These are phyloP conservation scores for Prunella strophiata DNA, from an alignment of 2,797 vertebrate genomes.

Conservation along the genomic window DNA sequence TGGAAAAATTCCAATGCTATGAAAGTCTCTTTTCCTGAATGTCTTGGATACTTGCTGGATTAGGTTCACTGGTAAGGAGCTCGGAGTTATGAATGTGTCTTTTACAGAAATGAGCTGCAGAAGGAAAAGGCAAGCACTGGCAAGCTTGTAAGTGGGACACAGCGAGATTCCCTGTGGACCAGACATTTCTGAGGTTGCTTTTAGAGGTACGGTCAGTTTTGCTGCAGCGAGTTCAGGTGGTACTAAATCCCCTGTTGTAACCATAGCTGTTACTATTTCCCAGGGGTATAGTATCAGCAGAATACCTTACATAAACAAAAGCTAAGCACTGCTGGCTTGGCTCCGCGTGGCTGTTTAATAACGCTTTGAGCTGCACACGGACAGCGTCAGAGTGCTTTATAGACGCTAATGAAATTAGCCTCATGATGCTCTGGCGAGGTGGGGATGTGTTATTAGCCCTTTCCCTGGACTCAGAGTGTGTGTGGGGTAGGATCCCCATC, in stretches of 20 bases:
- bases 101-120: conserved; percentile 57
- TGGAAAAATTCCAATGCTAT: conserved; percentile 67
- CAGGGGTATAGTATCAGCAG: conserved; percentile 12
- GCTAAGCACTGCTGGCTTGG: neutral
- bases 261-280: conserved; percentile 16
- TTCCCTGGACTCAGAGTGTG: neutral
- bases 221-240: neutral
- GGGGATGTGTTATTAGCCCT: neutral
- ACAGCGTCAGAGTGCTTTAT: neutral
- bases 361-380: neutral
- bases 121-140: conserved; percentile 31
- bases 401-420: neutral
- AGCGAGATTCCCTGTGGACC: conserved; percentile 28
- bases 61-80: conserved; percentile 49
- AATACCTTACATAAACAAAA: conserved; percentile 50
- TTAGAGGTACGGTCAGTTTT: neutral
- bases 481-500: neutral
- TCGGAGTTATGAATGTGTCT: conserved; percentile 58
- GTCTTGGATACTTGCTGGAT: conserved; percentile 57
- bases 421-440: neutral
- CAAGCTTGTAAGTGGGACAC: conserved; percentile 40
- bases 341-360: conserved; percentile 44
- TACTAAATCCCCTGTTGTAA: neutral
- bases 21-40: conserved; percentile 56
- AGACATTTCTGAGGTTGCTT: conserved; percentile 29